Evolutionary conservation across 2,888 invertebrate genomes (phyloP).

Genomic region (Nasonovia ribisnigri): DNA sequence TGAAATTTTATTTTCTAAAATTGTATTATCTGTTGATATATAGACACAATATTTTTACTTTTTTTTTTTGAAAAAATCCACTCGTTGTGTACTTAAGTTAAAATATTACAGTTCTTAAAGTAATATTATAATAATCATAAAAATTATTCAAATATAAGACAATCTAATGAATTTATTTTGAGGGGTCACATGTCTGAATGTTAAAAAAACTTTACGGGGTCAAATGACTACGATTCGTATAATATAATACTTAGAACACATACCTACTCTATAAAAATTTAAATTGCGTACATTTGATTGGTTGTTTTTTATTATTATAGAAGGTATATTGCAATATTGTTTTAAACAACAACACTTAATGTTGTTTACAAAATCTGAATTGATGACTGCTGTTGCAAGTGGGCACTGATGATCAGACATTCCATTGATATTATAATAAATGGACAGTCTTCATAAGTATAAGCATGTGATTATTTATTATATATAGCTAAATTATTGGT

Average conservation of each 20-base stretch:
- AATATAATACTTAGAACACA: neutral
- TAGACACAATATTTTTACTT: too few relatives aligned
- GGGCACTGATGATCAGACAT: constrained; percentile 14
- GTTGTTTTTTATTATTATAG: neutral
- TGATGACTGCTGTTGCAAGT: neutral
- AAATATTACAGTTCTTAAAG: neutral
- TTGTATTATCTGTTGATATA: too few relatives aligned
- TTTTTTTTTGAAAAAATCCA: neutral
- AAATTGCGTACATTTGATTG: neutral
- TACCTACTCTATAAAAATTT: constrained; percentile 28
- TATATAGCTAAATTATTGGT: neutral
- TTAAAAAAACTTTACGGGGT: constrained; percentile 1
- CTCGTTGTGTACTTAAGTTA: neutral
- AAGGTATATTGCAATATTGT: neutral
- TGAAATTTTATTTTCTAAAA: too few relatives aligned
- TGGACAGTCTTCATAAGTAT: neutral
- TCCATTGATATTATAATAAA: constrained; percentile 1
- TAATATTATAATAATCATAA: constrained; percentile 28
- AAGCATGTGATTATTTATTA: neutral
- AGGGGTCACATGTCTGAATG: neutral
- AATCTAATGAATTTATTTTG: constrained; percentile 7
- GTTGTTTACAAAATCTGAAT: constrained; percentile 20
- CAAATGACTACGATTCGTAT: neutral
- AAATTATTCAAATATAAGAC: constrained; percentile 1
- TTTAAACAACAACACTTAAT: constrained; percentile 27